Percentiles rank a stretch among this genome's conserved stretches.
Conservation (phyloP, 92 coral and sea anemone genomes). For the Desmophyllum pertusum region DNA sequence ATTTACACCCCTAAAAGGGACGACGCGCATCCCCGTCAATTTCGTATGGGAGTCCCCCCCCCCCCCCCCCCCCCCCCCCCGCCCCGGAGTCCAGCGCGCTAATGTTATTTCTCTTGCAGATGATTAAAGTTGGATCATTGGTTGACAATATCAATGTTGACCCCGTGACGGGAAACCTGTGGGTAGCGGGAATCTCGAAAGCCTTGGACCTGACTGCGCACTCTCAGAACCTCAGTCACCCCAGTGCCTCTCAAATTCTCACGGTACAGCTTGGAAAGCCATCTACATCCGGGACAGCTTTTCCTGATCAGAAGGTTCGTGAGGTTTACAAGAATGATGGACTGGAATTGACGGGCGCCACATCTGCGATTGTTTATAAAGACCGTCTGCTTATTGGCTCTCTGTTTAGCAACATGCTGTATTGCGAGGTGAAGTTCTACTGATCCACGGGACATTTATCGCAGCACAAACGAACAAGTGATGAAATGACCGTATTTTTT, state of each 20-base stretch:
- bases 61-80: no score
- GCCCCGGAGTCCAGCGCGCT: no score
- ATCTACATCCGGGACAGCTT: slow-evolving; percentile 46
- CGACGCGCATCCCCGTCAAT: no score
- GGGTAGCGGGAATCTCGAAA: slow-evolving; percentile 75
- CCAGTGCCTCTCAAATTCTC: slow-evolving; percentile 70
- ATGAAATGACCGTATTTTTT: no score
- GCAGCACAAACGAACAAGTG: not conserved
- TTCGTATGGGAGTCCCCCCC: no score
- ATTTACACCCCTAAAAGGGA: no score
- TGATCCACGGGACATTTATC: slow-evolving; percentile 11
- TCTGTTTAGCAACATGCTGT: slow-evolving; percentile 70
- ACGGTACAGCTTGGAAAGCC: slow-evolving; percentile 55
- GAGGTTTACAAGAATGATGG: slow-evolving; percentile 78
- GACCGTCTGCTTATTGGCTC: slow-evolving; percentile 84
- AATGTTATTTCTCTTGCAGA: slow-evolving; percentile 21
- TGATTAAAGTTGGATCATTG: slow-evolving; percentile 59
- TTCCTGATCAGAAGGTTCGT: slow-evolving; percentile 69
- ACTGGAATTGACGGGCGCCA: slow-evolving; percentile 46
- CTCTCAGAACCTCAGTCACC: slow-evolving; percentile 61
- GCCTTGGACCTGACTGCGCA: slow-evolving; percentile 50
- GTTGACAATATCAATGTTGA: slow-evolving; percentile 84
- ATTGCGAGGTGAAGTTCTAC: slow-evolving; percentile 76
- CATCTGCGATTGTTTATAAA: slow-evolving; percentile 66
- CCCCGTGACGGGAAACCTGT: slow-evolving; percentile 70